These are phyloP conservation scores for Galeopsomyia nigrocyanea DNA, from an alignment of 2,888 invertebrate species.

Conservation along the genomic window DNA sequence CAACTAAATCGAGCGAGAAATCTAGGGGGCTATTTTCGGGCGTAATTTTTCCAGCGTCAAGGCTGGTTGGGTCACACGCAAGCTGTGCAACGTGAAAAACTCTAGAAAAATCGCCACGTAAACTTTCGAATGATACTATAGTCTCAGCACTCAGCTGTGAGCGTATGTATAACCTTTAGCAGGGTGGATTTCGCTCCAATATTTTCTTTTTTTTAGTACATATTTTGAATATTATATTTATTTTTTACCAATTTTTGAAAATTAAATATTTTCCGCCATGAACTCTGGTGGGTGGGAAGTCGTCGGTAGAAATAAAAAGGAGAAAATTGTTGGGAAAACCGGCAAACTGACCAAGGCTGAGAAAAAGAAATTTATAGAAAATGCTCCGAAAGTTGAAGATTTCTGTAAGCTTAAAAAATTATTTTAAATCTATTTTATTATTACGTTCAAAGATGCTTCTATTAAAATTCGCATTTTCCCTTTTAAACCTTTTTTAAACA, in stretches of 20 bases:
- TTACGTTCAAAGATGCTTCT: background rate
- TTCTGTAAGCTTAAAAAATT: conserved; percentile 74
- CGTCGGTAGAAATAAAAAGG: conserved; percentile 75
- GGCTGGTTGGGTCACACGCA: no score
- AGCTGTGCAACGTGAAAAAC: no score
- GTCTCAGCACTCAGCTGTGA: conserved; percentile 22
- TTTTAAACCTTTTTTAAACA: background rate
- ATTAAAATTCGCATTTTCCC: background rate
- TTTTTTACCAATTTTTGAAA: background rate
- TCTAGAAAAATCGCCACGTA: no score
- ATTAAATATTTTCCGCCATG: conserved; percentile 52
- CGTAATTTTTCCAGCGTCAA: no score
- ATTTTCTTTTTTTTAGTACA: conserved; percentile 15
- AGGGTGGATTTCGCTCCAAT: conserved; percentile 5
- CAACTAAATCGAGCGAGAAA: no score
- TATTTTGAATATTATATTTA: background rate
- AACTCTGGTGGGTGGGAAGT: conserved; percentile 67
- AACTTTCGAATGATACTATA: no score
- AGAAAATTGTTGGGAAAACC: conserved; percentile 70
- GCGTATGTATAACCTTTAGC: conserved; percentile 24
- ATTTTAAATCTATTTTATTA: background rate
- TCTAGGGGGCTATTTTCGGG: no score
- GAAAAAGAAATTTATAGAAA: conserved; percentile 75
- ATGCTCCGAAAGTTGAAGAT: conserved; percentile 81
- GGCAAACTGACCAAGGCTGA: conserved; percentile 72